A percentile compares a stretch with the other conserved stretches of the same genome.
Evolutionary conservation across 2,113 vertebrate species (phyloP).

Genomic region (Verasper variegatus): DNA sequence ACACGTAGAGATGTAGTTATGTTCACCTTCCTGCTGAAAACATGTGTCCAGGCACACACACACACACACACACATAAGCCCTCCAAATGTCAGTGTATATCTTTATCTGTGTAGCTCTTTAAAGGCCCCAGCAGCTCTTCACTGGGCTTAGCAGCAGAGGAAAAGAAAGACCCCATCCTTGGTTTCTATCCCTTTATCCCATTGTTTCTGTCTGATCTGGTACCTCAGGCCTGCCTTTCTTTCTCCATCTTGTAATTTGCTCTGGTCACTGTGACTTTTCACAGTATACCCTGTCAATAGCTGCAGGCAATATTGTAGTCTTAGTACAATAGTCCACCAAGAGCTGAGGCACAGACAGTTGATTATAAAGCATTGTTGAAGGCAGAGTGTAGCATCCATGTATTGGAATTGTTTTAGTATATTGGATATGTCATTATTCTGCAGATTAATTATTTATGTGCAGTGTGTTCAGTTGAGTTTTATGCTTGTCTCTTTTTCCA

Average conservation of each 20-base stretch:
- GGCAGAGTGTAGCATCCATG: neutral
- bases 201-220: neutral
- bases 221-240: neutral
- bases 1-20: neutral
- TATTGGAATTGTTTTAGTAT: neutral
- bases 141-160: neutral
- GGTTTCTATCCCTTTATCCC: neutral
- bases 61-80: neutral
- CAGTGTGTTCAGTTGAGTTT: neutral
- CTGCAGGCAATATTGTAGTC: constrained; percentile 1
- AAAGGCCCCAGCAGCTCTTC: neutral
- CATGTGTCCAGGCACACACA: neutral
- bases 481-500: constrained; percentile 64
- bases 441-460: neutral
- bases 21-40: neutral
- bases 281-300: neutral
- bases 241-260: neutral
- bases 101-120: neutral
- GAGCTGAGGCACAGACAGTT: neutral
- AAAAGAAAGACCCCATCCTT: neutral
- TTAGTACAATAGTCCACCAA: neutral
- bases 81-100: constrained; percentile 10
- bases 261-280: neutral
- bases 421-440: neutral
- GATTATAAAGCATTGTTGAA: neutral